Base-by-base conservation (phyloP, 2,797 vertebrate species). In the Eleutherodactylus coqui region DNA sequence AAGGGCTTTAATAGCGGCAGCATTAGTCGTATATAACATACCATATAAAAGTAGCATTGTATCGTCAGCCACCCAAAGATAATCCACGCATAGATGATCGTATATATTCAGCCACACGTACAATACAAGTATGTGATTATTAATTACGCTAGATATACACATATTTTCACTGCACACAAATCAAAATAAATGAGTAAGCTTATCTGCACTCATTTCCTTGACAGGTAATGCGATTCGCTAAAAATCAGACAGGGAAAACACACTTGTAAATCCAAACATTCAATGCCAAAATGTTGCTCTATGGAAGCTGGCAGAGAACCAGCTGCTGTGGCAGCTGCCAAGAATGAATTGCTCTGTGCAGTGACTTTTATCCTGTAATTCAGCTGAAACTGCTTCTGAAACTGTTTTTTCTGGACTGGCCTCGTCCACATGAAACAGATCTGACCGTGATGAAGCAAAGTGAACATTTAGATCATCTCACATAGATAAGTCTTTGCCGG, bases 221-320 rank as follows among this genome's bases (percentile, higher is more conserved):
- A 70, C 80, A 86, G 72, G 85, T 75, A 86, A 86, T 82, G 55
- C 69, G 79, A 82, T 69, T 82, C 84, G 79, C 60, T 58, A 14
- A 86, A 83, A 86, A 86, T 83, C 80, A 86, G 79, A 86, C 77
- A 47, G 60, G 75, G 80, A 62, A 83, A 86, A 83, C 38, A 38
- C 75, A 87, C 62, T 62, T 87, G 81, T 79, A 83, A 83, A 79
- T 79, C 64, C 80, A 79, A 72, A 36, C 17, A 51, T 83, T 70
- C 55, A 64, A 79, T 83, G 85, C 85, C 85, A 87, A 83, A 87
- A 87, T 79, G 75, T 87, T 87, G 85, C 85, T 87, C 72, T 81
- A 79, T 73, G 62, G 64, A 79, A 79, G 62, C 55, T 87, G 80
- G 85, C 80, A 29, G 75, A 60, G 32, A 73, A 45, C 85, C 85